Evolutionary conservation across 2,888 invertebrate species (phyloP).

Genomic region (Cynaeus angustus): DNA sequence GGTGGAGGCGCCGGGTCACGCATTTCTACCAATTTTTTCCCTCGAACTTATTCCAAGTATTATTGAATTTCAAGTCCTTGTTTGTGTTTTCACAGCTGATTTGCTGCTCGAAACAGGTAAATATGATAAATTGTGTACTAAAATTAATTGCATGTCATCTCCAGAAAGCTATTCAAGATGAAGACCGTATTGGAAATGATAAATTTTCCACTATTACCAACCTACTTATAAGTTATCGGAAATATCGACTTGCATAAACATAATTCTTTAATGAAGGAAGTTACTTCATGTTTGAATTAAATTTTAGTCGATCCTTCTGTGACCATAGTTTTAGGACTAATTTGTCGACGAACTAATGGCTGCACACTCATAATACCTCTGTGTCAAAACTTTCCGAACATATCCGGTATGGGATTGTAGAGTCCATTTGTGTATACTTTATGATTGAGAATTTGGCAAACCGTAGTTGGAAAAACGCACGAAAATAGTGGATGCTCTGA

Average conservation of each 20-base stretch:
- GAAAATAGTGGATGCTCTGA: too few relatives aligned
- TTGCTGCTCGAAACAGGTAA: constrained; percentile 46
- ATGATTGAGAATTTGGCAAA: constrained; percentile 9
- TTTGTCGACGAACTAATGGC: constrained; percentile 8
- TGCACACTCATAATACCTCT: constrained; percentile 7
- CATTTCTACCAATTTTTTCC: too few relatives aligned
- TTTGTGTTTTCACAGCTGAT: constrained; percentile 33
- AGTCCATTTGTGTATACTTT: constrained; percentile 19
- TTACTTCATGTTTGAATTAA: neutral
- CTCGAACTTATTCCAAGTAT: neutral
- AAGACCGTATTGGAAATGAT: constrained; percentile 53
- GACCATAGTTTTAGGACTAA: constrained; percentile 10
- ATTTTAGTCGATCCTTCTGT: neutral
- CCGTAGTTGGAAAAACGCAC: too few relatives aligned
- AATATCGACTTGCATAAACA: constrained; percentile 28
- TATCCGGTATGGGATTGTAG: constrained; percentile 18
- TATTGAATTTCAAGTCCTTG: constrained; percentile 6
- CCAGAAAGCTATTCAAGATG: constrained; percentile 53
- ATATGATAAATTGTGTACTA: constrained; percentile 44
- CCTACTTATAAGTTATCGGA: constrained; percentile 20
- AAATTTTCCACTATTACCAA: constrained; percentile 48
- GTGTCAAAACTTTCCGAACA: constrained; percentile 17
- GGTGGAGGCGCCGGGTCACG: neutral
- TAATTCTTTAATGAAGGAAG: neutral
- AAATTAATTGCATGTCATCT: constrained; percentile 54